Base-by-base conservation (phyloP, 2,888 invertebrate species). In the Eurytoma adleriae region DNA sequence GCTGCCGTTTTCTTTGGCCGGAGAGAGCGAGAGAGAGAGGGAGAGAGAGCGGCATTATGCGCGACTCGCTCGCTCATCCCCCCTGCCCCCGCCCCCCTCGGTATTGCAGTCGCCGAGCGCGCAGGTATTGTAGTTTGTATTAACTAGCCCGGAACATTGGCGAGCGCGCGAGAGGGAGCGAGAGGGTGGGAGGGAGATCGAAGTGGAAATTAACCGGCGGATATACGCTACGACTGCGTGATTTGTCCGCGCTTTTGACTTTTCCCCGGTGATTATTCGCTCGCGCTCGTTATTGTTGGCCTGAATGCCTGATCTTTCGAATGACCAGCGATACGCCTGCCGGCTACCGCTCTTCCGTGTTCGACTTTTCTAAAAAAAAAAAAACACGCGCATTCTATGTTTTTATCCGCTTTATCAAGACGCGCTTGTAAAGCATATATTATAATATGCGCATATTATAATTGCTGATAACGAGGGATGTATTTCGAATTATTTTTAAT, bases 1-100 rank as follows among this genome's bases (percentile, higher is more conserved):
- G 76, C 80, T 62, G 76, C 76, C 76, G 76, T 76, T 80, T 80
- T 80, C 80, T 80, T 80, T 76, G 68, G 54, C 52, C n/a, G 40
- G 64, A 70, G 24, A 10, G 61, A 24, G 24, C 2, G 24, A 24
- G 24, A 20, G 40, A 16, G 40, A 16, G 40, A 24, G 24, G 2
- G 24, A 24, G 24, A 20, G 40, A 16, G 40, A 16, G 30, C 54
- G 69, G 77, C 59, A 77, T 80, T 75, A 72, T 68, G 68, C 72
- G 16, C 12, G 48, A 7, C 24, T 27, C 5, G 27, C n/a, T 54
- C 48, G 52, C 16, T 20, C 61, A 48, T 56, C 56, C 40, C 14
- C 50, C n/a, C n/a, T n/a, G n/a, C n/a, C n/a, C 7, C n/a, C 27
- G 10, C 50, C 13, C 12, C 16, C 3, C 27, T 2, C 52, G 67